A percentile compares a stretch with the other conserved stretches of the same genome.
These are phyloP conservation scores for Melanaphis sacchari DNA, from an alignment of 1,140 invertebrate species.

Conservation along the genomic window DNA sequence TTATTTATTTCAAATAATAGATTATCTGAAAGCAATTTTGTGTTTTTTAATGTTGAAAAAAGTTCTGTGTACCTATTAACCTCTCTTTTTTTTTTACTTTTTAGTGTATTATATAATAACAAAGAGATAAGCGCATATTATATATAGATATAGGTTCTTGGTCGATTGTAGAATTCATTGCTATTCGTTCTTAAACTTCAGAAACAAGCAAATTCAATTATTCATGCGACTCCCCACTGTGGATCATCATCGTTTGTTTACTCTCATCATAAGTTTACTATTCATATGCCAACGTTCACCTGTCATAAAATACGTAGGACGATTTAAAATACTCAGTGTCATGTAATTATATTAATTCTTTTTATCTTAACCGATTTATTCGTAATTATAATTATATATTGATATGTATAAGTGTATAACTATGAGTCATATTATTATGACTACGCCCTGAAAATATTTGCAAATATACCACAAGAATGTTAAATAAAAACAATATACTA, in stretches of 20 bases:
- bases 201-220: conserved; percentile 34
- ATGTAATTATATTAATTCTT: neutral
- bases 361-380: conserved; percentile 1
- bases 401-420: neutral
- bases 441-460: neutral
- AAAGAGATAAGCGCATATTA: neutral
- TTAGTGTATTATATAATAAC: neutral
- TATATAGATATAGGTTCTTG: neutral
- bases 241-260: conserved; percentile 34
- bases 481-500: neutral
- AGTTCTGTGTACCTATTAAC: neutral
- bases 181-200: neutral
- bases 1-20: neutral
- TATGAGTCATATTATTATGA: neutral
- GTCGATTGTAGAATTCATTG: neutral
- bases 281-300: neutral
- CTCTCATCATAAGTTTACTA: neutral
- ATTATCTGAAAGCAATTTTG: neutral
- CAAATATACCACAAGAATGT: neutral
- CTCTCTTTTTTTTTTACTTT: neutral
- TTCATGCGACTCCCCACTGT: neutral
- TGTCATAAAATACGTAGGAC: neutral
- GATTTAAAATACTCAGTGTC: conserved; percentile 34
- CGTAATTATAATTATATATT: neutral
- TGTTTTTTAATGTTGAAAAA: neutral